These are phyloP conservation scores for Watsonalla binaria DNA, from an alignment of 2,888 invertebrate species.

Conservation along the genomic window DNA sequence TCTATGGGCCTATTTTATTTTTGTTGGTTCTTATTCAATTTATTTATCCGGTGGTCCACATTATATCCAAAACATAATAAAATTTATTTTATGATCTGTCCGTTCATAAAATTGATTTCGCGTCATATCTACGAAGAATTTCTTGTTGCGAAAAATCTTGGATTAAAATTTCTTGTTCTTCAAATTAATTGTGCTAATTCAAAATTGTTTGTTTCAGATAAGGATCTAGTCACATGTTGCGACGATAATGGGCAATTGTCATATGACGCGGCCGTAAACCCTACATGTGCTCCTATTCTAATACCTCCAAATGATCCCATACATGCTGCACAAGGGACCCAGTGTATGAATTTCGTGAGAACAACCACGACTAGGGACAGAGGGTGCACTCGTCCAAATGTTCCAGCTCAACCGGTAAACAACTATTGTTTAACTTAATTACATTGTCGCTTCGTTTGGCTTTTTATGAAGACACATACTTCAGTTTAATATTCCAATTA, in stretches of 20 bases:
- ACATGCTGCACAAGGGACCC: constrained; percentile 72
- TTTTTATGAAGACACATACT: too few relatives aligned
- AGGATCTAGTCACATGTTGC: constrained; percentile 55
- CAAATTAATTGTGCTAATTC: too few relatives aligned
- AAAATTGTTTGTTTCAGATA: constrained; percentile 33
- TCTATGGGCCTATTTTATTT: background rate
- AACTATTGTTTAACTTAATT: background rate
- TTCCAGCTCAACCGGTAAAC: constrained; percentile 85
- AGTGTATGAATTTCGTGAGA: constrained; percentile 86
- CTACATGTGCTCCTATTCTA: constrained; percentile 59
- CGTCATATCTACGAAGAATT: too few relatives aligned
- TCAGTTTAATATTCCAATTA: too few relatives aligned
- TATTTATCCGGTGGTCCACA: background rate
- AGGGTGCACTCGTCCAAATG: constrained; percentile 79
- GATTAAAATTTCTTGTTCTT: too few relatives aligned
- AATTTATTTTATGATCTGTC: too few relatives aligned
- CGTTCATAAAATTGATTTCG: too few relatives aligned
- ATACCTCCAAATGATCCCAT: constrained; percentile 58
- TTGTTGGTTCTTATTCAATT: background rate
- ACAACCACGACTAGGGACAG: constrained; percentile 83
- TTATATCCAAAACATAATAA: too few relatives aligned
- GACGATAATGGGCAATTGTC: constrained; percentile 54
- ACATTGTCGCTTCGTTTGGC: background rate
- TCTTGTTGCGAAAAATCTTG: too few relatives aligned
- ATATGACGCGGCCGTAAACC: constrained; percentile 43